Percentiles rank a stretch among this genome's conserved stretches.
phyloP scores from a whole-genome alignment of 1,140 invertebrate genomes.

The Ericerus pela region DNA sequence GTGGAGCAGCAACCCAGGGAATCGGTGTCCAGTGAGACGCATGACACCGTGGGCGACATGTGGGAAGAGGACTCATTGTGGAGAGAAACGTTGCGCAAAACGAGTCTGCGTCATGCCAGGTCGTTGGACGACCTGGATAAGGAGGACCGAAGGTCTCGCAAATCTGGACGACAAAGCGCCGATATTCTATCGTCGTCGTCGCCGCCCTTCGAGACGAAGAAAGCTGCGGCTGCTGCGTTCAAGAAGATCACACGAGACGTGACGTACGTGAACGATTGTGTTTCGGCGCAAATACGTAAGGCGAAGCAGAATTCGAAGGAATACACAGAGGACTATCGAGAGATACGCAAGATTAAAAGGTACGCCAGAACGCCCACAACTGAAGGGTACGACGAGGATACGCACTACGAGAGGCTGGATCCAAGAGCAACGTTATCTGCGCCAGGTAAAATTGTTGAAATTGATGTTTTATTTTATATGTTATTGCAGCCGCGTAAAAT shows the following conservation, averaged over 20 bases:
- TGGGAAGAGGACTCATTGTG: constrained; percentile 71
- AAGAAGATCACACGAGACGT: constrained; percentile 44
- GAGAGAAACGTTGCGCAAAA: constrained; percentile 58
- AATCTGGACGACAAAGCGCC: constrained; percentile 19
- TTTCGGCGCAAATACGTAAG: constrained; percentile 23
- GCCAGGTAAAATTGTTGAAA: constrained; percentile 1
- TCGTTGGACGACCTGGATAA: constrained; percentile 61
- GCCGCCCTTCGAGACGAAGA: too few species aligned
- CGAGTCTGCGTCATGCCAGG: constrained; percentile 60
- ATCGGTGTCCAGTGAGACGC: neutral
- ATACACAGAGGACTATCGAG: constrained; percentile 25
- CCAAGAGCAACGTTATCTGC: neutral
- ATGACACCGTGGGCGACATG: constrained; percentile 48
- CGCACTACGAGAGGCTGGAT: constrained; percentile 30
- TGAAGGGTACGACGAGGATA: constrained; percentile 21
- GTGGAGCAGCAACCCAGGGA: neutral
- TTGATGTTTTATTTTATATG: too few species aligned
- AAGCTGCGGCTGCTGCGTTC: constrained; percentile 16
- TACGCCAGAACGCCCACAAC: constrained; percentile 10
- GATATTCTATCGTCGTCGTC: constrained; percentile 17
- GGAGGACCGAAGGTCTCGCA: constrained; percentile 15
- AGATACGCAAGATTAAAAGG: constrained; percentile 16
- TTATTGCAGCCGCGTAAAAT: too few species aligned
- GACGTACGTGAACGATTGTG: constrained; percentile 57
- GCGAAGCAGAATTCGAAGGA: constrained; percentile 16